Evolutionary conservation across 1,140 invertebrate genomes (phyloP), one percentile per base, ranked within the genome.

Genomic region (Drosophila mayri): DNA sequence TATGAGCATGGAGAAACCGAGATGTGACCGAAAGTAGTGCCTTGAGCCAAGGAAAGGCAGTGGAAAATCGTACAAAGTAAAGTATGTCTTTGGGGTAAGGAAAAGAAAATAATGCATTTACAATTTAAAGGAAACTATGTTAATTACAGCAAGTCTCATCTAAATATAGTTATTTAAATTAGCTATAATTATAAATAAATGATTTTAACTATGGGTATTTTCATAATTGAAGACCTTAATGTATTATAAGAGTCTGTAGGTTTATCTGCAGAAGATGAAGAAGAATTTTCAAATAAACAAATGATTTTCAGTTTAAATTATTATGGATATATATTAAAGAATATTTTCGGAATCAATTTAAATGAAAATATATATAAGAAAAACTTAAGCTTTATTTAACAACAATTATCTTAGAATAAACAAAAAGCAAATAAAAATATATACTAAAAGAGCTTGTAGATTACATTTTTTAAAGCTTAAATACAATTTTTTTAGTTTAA

Each of bases 1-100:
- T 28, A 28, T 25, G 20, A n/a, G 47, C 25, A 12, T 50, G 20
- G 58, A 44, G 62, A 65, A 65, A 65, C 62, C 14, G 3, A 22
- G 12, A 35, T 65, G 57, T 35, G 62, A 37, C 41, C 28, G 41
- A 62, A 46, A 66, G 58, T 44, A 66, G 30, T 28, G 30, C 58
- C 43, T 12, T 1, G 30, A 18, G 25, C 4, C 63, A 20, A 54
- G 55, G 20, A 60, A 65, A 41, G 12, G 25, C 22, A 20, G n/a
- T n/a, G n/a, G n/a, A n/a, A n/a, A n/a, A n/a, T n/a, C n/a, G n/a
- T 46, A 16, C 18, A 57, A 25, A n/a, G 22, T 18, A 25, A 50
- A 50, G n/a, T 50, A 11, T 32, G 49, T 50, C 49, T 25, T 41
- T 41, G 35, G 20, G 52, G 52, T n/a, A 18, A 25, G 35, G 20